Percentiles rank a stretch among this genome's conserved stretches.
Evolutionary conservation across 2,113 vertebrate genomes (phyloP).

Genomic region (western clawed frog (Xenopus tropicalis)): DNA sequence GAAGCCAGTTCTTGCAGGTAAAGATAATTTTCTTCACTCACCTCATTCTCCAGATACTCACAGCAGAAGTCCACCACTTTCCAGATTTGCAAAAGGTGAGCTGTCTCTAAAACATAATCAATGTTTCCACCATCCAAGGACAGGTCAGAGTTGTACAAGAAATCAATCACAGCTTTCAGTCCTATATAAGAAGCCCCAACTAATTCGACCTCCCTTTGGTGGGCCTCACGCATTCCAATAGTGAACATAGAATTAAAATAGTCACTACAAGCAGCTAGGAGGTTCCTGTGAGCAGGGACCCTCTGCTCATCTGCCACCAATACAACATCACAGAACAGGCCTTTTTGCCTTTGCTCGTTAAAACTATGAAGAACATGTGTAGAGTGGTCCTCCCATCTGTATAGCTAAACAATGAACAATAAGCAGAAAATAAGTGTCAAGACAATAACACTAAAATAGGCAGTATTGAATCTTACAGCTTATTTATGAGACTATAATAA

Average conservation of each 20-base stretch:
- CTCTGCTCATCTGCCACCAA: conserved; percentile 79
- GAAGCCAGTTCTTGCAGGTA: conserved; percentile 89
- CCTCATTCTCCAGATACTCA: conserved; percentile 86
- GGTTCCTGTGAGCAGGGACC: conserved; percentile 80
- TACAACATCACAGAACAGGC: conserved; percentile 86
- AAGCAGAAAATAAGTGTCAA: background rate
- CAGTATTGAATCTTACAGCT: too few species aligned
- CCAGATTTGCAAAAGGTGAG: conserved; percentile 92
- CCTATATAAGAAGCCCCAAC: conserved; percentile 82
- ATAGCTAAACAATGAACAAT: conserved; percentile 66
- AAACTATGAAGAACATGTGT: conserved; percentile 77
- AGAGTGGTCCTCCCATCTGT: conserved; percentile 74
- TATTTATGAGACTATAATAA: too few species aligned
- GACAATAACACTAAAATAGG: too few species aligned
- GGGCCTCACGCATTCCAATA: conserved; percentile 87
- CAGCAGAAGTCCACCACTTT: conserved; percentile 92
- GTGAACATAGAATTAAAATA: conserved; percentile 98
- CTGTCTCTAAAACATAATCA: conserved; percentile 80
- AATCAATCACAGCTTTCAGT: conserved; percentile 87
- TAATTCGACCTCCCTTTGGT: conserved; percentile 85
- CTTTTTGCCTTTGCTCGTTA: conserved; percentile 78
- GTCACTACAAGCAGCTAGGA: conserved; percentile 85
- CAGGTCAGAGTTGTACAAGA: conserved; percentile 85
- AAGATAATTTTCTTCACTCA: conserved; percentile 88
- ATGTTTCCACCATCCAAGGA: conserved; percentile 86